These are phyloP conservation scores for Quadroppia sp. DNA, from an alignment of 2,888 invertebrate species.

Conservation along the genomic window DNA sequence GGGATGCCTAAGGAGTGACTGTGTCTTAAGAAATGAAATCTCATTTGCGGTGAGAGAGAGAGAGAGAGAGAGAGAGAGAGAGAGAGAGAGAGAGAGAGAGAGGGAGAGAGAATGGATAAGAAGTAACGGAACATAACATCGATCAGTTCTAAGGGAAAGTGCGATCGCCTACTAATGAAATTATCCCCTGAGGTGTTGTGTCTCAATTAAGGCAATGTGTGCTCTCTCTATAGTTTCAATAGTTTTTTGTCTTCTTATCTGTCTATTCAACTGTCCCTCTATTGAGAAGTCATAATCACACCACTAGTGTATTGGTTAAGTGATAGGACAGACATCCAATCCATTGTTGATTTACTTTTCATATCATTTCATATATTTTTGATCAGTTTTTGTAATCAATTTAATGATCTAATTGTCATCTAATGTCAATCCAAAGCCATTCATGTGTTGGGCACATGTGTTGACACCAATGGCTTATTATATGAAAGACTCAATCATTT, in stretches of 20 bases:
- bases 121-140: conserved; percentile 9
- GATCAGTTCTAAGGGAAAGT: background rate
- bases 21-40: background rate
- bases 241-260: background rate
- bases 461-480: background rate
- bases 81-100: background rate
- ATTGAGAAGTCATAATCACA: too few relatives aligned
- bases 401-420: background rate
- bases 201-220: conserved; percentile 14
- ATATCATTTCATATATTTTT: background rate
- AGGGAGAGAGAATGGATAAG: background rate
- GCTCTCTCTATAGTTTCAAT: background rate
- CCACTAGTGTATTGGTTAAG: too few relatives aligned
- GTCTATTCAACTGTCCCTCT: too few relatives aligned
- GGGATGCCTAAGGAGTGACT: background rate
- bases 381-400: background rate
- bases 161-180: conserved; percentile 8
- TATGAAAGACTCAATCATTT: background rate
- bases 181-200: conserved; percentile 25
- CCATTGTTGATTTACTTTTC: background rate
- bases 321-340: too few relatives aligned
- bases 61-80: background rate
- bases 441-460: background rate
- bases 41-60: conserved; percentile 14
- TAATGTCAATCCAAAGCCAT: background rate